Evolutionary conservation across 2,113 vertebrate genomes (phyloP).

Genomic region (Albula glossodonta): DNA sequence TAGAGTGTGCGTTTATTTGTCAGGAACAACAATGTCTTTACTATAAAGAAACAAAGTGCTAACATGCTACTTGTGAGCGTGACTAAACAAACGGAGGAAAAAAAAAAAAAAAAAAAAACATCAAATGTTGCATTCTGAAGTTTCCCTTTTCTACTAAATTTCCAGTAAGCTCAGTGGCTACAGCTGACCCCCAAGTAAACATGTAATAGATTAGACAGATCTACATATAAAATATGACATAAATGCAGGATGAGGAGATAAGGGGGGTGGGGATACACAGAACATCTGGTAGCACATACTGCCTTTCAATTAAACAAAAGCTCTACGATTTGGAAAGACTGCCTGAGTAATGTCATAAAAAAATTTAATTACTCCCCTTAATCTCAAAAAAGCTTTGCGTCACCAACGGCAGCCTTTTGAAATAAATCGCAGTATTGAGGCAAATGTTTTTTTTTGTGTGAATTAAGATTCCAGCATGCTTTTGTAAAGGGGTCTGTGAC

Average conservation of each 20-base stretch:
- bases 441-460: neutral
- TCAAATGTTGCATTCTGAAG: neutral
- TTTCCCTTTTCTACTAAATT: neutral
- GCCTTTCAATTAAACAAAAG: neutral
- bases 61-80: neutral
- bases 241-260: neutral
- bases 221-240: neutral
- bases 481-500: neutral
- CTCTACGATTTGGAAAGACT: neutral
- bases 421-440: neutral
- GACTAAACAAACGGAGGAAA: constrained; percentile 13
- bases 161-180: neutral
- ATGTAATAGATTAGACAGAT: neutral
- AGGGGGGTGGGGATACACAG: neutral
- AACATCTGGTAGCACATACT: neutral
- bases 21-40: constrained; percentile 31
- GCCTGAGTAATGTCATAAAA: neutral
- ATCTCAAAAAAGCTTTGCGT: neutral
- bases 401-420: neutral
- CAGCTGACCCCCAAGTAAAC: neutral
- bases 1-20: constrained; percentile 42
- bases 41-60: constrained; percentile 40
- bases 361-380: neutral
- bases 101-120: neutral
- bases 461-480: constrained; percentile 10